phyloP scores from a whole-genome alignment of 2,797 vertebrate species.

The Enteromius treurensis region DNA sequence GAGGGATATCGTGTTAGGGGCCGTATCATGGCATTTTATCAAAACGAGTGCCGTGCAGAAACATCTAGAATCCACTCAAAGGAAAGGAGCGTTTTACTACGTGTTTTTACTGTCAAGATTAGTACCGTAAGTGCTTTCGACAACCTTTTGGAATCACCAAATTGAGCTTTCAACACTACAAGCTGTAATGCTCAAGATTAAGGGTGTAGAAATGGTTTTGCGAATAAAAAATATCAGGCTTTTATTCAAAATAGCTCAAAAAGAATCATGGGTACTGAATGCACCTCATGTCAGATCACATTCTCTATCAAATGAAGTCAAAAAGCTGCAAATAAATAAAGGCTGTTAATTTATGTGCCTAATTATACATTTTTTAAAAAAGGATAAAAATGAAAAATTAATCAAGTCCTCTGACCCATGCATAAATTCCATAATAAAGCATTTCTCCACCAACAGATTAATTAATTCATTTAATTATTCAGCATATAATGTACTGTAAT shows the following conservation, averaged over 20 bases:
- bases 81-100: background rate
- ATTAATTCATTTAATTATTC: background rate
- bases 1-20: background rate
- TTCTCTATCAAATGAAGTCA: background rate
- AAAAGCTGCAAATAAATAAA: constrained; percentile 1
- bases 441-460: background rate
- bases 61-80: constrained; percentile 10
- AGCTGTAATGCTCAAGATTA: background rate
- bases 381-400: background rate
- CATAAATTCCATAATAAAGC: background rate
- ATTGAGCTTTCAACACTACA: background rate
- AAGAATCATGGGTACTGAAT: background rate
- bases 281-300: background rate
- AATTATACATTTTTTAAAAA: background rate
- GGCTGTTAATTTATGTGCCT: background rate
- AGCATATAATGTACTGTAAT: background rate
- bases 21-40: constrained; percentile 15
- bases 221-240: background rate
- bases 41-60: constrained; percentile 3
- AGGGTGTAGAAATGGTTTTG: background rate
- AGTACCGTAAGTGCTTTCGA: background rate
- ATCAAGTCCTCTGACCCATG: background rate
- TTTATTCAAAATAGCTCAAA: background rate
- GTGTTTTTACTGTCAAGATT: constrained; percentile 1
- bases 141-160: background rate